Base-by-base conservation (phyloP, 1,140 invertebrate species). In the Gryon sp. region DNA sequence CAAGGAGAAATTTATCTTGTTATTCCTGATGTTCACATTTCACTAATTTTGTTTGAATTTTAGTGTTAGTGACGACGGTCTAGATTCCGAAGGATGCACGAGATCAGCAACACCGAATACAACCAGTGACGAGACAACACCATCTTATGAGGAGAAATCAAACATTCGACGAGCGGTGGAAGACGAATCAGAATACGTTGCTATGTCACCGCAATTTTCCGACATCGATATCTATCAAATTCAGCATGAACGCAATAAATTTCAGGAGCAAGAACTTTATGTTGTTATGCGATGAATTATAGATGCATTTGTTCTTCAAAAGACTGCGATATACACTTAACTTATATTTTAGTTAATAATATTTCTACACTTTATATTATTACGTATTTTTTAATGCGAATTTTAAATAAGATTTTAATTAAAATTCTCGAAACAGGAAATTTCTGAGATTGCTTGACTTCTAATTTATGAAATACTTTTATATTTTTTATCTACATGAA, bases 131-230 rank as follows among this genome's bases (percentile, higher is more conserved):
- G 78, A 82, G 26, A 41, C 41, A 1, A 83, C 78, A 15, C 76
- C 81, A 20, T 79, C 78, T 4, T 69, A 70, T 18, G 83, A 82
- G 8, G 76, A 83, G 5, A 83, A 82, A 46, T 34, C 34, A 6
- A 16, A 15, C 0, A 59, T 73, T 1, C 60, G 40, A 45, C 57
- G 59, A 11, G 43, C 62, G 4, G 34, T 78, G 0, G 46, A 59
- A 38, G 83, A 87, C 6, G 78, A 82, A 28, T 86, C 84, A 2
- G 86, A 85, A 55, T 89, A 88, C 24, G 85, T 88, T 32, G 80
- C 83, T 1, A 89, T 88, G 87, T 87, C 83, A 8, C 86, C 87
- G 0, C 76, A 85, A 55, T 46, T 84, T 7, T 82, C 80, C 30
- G 82, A 85, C 11, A 73, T 82, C 1, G 76, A 76, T 3, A 12